These are phyloP conservation scores for Ptyas mucosa DNA, from an alignment of 2,113 vertebrate genomes.

Conservation along the genomic window DNA sequence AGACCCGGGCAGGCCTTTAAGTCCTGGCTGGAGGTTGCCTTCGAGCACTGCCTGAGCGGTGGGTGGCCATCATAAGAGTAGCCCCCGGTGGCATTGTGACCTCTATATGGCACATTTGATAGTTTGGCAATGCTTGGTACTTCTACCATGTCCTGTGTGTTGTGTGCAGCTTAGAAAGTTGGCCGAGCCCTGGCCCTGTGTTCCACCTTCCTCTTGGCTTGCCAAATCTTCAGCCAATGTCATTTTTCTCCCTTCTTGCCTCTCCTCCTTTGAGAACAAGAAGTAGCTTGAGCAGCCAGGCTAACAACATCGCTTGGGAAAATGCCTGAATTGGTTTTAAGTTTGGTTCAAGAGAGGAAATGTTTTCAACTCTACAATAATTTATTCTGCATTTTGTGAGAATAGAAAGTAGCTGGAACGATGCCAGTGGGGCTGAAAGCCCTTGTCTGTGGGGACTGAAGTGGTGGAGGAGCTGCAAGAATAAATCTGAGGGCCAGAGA, in stretches of 20 bases:
- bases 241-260: neutral
- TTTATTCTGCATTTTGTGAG: neutral
- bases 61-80: neutral
- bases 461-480: neutral
- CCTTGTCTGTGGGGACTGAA: neutral
- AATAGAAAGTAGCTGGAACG: neutral
- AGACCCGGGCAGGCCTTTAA: neutral
- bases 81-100: neutral
- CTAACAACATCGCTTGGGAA: neutral
- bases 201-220: neutral
- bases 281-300: conserved; percentile 8
- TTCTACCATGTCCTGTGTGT: neutral
- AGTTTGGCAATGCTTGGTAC: neutral
- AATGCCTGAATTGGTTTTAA: neutral
- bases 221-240: neutral
- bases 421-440: neutral
- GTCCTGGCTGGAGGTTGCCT: neutral
- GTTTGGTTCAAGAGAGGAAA: neutral
- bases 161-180: neutral
- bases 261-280: rapidly evolving
- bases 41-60: neutral
- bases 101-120: neutral
- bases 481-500: neutral
- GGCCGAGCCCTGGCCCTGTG: neutral
- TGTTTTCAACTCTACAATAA: neutral